These are phyloP conservation scores for Typhlomys cinereus DNA, from an alignment of 2,113 vertebrate species.

Conservation along the genomic window DNA sequence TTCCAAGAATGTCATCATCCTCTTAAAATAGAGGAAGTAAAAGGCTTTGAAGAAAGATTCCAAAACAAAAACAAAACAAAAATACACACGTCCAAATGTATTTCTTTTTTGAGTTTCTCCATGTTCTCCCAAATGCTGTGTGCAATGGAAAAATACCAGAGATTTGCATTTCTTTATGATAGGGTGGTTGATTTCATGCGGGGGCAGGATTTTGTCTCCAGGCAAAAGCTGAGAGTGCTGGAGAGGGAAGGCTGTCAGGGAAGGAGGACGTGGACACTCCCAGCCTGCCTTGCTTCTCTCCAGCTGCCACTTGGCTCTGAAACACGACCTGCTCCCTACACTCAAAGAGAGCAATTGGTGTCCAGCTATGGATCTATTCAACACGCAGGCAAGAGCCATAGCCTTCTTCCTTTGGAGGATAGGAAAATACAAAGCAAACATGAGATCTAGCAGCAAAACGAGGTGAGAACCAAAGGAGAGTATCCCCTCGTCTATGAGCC, in stretches of 20 bases:
- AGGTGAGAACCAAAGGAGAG: not conserved
- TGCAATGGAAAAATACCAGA: constrained; percentile 25
- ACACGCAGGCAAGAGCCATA: not conserved
- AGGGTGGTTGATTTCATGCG: not conserved
- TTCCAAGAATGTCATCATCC: constrained; percentile 30
- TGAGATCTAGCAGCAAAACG: not conserved
- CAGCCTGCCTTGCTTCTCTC: not conserved
- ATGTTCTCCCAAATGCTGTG: not conserved
- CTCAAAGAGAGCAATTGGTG: not conserved
- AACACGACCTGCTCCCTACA: not conserved
- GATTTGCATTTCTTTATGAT: constrained; percentile 7
- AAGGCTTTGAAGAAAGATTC: constrained; percentile 43
- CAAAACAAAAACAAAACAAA: not conserved
- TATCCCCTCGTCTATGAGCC: not conserved
- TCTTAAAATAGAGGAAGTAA: constrained; percentile 66
- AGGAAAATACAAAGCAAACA: not conserved
- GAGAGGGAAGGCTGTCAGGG: not conserved
- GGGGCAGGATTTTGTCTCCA: not conserved
- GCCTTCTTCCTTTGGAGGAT: not conserved
- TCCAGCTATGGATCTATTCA: not conserved
- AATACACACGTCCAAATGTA: not conserved
- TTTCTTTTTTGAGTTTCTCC: constrained; percentile 13
- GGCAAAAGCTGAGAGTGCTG: not conserved
- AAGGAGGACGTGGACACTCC: not conserved
- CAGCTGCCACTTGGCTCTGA: not conserved